Conservation (phyloP, 2,113 vertebrate genomes). For the Chascanopsetta lugubris region DNA sequence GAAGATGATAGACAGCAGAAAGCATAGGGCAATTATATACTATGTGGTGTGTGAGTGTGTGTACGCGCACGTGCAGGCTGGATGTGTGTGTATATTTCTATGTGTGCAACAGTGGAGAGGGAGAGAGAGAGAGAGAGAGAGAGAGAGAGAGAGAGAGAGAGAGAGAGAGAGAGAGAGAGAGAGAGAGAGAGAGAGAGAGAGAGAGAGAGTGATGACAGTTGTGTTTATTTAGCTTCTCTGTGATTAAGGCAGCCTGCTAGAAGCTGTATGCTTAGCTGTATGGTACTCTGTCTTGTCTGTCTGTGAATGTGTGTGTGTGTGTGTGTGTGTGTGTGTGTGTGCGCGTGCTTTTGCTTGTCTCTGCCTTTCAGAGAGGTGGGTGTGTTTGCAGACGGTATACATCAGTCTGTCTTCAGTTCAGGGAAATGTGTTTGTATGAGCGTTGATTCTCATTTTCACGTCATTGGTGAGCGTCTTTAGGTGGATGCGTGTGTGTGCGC, state of each 20-base stretch:
- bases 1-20: conserved; percentile 76
- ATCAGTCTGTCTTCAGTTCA: conserved; percentile 46
- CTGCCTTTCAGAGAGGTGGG: conserved; percentile 28
- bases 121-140: no score
- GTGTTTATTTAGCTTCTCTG: conserved; percentile 69
- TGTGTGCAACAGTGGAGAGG: conserved; percentile 31
- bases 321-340: neutral
- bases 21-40: conserved; percentile 67
- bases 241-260: conserved; percentile 65
- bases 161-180: no score
- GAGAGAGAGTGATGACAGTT: conserved; percentile 61
- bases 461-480: conserved; percentile 21
- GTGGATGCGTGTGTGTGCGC: conserved; percentile 7
- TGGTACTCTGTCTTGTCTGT: conserved; percentile 39
- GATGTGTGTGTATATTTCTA: conserved; percentile 8
- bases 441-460: conserved; percentile 42
- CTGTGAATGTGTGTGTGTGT: neutral
- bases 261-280: conserved; percentile 61
- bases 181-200: no score
- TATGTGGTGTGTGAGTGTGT: conserved; percentile 17
- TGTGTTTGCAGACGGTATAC: conserved; percentile 27
- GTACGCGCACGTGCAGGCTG: neutral
- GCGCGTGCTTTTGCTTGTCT: neutral
- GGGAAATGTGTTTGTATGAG: conserved; percentile 41
- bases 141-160: conserved; percentile 37